phyloP scores from a whole-genome alignment of 1,140 invertebrate species.

The Vanessa tameamea region DNA sequence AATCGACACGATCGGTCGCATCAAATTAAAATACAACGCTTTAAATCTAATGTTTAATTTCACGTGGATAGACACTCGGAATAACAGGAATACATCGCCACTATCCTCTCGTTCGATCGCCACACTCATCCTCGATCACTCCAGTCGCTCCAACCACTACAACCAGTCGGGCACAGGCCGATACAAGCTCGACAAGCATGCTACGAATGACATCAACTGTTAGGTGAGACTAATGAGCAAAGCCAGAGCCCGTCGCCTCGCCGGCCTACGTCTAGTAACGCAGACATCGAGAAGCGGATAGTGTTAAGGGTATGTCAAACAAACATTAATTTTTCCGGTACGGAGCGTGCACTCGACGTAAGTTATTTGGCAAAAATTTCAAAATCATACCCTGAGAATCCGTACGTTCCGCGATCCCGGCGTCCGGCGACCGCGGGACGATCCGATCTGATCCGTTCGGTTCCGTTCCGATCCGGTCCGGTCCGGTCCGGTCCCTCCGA shows the following conservation, averaged over 20 bases:
- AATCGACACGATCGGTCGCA: slow-evolving; percentile 38
- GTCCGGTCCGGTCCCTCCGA: slow-evolving; percentile 39
- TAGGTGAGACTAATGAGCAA: slow-evolving; percentile 57
- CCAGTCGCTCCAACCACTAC: background rate
- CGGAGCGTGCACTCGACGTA: slow-evolving; percentile 75
- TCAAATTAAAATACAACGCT: slow-evolving; percentile 11
- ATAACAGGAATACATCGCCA: slow-evolving; percentile 2
- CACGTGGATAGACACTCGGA: slow-evolving; percentile 5
- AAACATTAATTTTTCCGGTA: slow-evolving; percentile 57
- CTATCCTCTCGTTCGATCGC: background rate
- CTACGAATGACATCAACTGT: slow-evolving; percentile 44
- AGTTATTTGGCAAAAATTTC: slow-evolving; percentile 69
- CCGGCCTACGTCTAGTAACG: slow-evolving; percentile 16
- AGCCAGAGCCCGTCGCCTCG: slow-evolving; percentile 23
- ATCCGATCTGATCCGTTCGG: slow-evolving; percentile 32
- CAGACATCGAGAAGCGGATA: slow-evolving; percentile 65
- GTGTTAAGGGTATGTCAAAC: slow-evolving; percentile 66
- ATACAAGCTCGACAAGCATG: background rate
- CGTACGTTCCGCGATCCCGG: slow-evolving; percentile 54
- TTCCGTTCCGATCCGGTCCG: slow-evolving; percentile 57
- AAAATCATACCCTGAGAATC: slow-evolving; percentile 75
- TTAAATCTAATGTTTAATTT: slow-evolving; percentile 1
- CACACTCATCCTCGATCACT: background rate
- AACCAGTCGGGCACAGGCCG: background rate
- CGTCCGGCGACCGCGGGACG: slow-evolving; percentile 29